A percentile compares a stretch with the other conserved stretches of the same genome.
phyloP scores from a whole-genome alignment of 2,797 vertebrate species.

The Malacoctenus gilli region DNA sequence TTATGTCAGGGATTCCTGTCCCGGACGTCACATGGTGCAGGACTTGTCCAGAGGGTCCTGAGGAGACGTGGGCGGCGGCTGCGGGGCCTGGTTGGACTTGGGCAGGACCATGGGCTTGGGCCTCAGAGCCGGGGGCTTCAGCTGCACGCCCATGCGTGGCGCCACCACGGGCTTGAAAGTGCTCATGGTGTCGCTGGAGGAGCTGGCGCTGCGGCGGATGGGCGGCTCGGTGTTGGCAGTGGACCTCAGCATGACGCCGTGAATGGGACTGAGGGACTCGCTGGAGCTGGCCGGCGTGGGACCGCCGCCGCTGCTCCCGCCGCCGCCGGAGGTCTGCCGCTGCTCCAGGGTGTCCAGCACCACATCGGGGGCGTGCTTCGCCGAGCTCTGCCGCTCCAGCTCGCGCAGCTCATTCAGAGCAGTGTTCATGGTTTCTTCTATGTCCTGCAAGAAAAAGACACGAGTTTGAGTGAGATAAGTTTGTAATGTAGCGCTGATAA shows the following conservation, averaged over 20 bases:
- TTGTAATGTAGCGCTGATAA: too few relatives aligned
- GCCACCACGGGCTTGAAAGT: slow-evolving; percentile 95
- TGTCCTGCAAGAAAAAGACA: slow-evolving; percentile 84
- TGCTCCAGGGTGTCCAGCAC: slow-evolving; percentile 98
- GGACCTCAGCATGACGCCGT: slow-evolving; percentile 73
- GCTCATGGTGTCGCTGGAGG: slow-evolving; percentile 92
- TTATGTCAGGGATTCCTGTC: slow-evolving; percentile 6
- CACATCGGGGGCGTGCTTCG: slow-evolving; percentile 95
- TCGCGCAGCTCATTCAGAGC: slow-evolving; percentile 96
- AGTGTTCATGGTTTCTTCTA: slow-evolving; percentile 98
- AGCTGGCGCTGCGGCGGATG: slow-evolving; percentile 92
- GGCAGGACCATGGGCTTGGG: slow-evolving; percentile 96
- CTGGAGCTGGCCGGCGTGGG: slow-evolving; percentile 82
- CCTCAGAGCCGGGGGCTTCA: slow-evolving; percentile 95
- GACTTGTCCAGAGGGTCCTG: slow-evolving; percentile 95
- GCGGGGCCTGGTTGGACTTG: slow-evolving; percentile 81
- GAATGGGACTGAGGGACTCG: slow-evolving; percentile 86
- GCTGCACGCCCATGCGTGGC: slow-evolving; percentile 96
- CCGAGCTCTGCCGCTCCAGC: slow-evolving; percentile 95
- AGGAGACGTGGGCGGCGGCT: slow-evolving; percentile 71
- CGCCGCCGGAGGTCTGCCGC: slow-evolving; percentile 82
- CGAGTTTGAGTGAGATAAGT: slow-evolving; percentile 3
- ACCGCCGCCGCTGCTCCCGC: slow-evolving; percentile 83
- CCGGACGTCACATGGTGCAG: slow-evolving; percentile 91
- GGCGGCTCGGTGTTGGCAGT: slow-evolving; percentile 83